Evolutionary conservation across 1,140 invertebrate species (phyloP).

Genomic region (Procambarus clarkii): DNA sequence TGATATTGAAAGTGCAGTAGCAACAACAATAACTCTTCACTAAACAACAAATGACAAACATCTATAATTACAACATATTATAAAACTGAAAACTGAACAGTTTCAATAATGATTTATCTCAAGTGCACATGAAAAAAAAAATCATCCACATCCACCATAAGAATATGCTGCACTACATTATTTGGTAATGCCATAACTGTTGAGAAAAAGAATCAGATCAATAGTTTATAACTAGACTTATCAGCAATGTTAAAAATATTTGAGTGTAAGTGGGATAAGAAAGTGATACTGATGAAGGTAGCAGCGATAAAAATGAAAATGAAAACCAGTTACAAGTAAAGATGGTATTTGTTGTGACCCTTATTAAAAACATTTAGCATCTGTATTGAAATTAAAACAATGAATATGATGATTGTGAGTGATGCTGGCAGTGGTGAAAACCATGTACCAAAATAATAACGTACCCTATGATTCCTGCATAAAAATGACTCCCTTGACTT

Average conservation of each 20-base stretch:
- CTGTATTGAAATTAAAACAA: neutral
- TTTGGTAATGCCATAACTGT: neutral
- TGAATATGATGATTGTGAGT: neutral
- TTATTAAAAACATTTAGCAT: neutral
- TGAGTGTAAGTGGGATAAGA: neutral
- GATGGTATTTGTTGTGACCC: neutral
- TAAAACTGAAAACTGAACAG: neutral
- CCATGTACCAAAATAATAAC: neutral
- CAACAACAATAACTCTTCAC: neutral
- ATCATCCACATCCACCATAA: neutral
- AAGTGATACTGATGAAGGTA: neutral
- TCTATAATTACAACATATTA: neutral
- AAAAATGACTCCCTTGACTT: neutral
- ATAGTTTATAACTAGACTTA: neutral
- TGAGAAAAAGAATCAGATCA: neutral
- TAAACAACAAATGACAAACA: neutral
- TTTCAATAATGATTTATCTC: neutral
- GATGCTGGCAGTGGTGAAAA: neutral
- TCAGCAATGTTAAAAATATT: neutral
- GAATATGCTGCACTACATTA: neutral
- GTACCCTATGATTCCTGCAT: neutral
- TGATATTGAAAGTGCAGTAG: neutral
- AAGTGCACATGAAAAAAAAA: neutral
- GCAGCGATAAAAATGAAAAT: neutral
- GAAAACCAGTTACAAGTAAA: neutral